Conservation (phyloP, 1,140 invertebrate species). For the Anastatus disparis region DNA sequence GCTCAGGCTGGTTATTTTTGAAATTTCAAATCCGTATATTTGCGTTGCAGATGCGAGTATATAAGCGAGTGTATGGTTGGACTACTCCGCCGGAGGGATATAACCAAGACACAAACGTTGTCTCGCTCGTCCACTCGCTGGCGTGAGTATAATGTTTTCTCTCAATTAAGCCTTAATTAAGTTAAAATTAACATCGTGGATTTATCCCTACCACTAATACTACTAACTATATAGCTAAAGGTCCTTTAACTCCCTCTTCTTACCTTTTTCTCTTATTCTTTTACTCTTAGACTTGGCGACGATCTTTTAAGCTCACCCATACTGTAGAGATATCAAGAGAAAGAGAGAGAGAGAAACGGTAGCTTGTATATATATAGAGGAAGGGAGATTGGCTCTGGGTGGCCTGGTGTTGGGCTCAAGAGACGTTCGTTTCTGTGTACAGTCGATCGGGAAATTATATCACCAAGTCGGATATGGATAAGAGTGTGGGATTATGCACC, state of each 20-base stretch:
- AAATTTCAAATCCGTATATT: slow-evolving; percentile 28
- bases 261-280: no score
- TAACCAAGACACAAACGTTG: no score
- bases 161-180: slow-evolving; percentile 70
- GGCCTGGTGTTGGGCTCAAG: neutral
- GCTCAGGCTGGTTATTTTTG: slow-evolving; percentile 13
- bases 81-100: neutral
- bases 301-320: slow-evolving; percentile 9
- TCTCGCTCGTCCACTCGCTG: neutral
- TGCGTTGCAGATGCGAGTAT: slow-evolving; percentile 21
- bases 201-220: slow-evolving; percentile 17
- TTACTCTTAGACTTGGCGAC: no score
- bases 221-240: no score
- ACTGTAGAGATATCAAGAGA: slow-evolving; percentile 6
- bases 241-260: no score
- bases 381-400: neutral
- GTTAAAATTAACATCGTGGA: slow-evolving; percentile 68
- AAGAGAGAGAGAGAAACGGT: no score
- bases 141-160: slow-evolving; percentile 67
- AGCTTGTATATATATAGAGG: no score
- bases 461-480: no score
- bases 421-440: no score
- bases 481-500: no score
- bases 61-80: no score
- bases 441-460: neutral